phyloP scores from a whole-genome alignment of 2,113 vertebrate genomes.

The Nannospalax galili region DNA sequence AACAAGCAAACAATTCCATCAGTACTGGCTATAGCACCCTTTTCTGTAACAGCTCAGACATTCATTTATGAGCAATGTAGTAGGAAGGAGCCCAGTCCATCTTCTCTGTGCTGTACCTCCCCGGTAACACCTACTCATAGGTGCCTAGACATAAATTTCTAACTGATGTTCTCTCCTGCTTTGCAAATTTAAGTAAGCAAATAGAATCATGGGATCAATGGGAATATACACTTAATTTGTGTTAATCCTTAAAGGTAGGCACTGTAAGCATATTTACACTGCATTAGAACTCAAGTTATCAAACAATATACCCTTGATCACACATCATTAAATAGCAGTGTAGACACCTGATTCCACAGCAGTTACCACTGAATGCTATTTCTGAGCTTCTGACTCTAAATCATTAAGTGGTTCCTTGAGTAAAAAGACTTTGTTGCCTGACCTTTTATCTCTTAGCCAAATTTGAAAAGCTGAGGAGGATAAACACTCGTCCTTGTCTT shows the following conservation, averaged over 20 bases:
- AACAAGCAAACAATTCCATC: not conserved
- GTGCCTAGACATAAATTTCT: not conserved
- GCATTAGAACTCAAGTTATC: not conserved
- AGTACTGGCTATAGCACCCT: not conserved
- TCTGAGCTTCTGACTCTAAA: not conserved
- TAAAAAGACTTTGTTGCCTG: slow-evolving; percentile 23
- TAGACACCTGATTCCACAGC: not conserved
- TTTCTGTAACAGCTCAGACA: not conserved
- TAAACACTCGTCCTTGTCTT: not conserved
- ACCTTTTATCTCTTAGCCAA: slow-evolving; percentile 12
- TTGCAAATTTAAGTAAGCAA: not conserved
- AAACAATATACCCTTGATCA: not conserved
- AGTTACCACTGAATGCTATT: not conserved
- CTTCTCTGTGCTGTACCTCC: not conserved
- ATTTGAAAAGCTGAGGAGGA: slow-evolving; percentile 2
- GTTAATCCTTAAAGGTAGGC: not conserved
- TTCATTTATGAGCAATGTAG: not conserved
- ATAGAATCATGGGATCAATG: not conserved
- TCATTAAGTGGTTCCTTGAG: not conserved
- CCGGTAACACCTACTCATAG: not conserved
- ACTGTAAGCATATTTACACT: not conserved
- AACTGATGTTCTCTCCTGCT: not conserved
- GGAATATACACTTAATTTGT: not conserved
- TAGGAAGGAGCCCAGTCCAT: not conserved
- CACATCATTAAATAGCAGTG: not conserved